A percentile compares a stretch with the other conserved stretches of the same genome.
These are phyloP conservation scores for Phaonia tiefii DNA, from an alignment of 2,888 invertebrate species.

Conservation along the genomic window DNA sequence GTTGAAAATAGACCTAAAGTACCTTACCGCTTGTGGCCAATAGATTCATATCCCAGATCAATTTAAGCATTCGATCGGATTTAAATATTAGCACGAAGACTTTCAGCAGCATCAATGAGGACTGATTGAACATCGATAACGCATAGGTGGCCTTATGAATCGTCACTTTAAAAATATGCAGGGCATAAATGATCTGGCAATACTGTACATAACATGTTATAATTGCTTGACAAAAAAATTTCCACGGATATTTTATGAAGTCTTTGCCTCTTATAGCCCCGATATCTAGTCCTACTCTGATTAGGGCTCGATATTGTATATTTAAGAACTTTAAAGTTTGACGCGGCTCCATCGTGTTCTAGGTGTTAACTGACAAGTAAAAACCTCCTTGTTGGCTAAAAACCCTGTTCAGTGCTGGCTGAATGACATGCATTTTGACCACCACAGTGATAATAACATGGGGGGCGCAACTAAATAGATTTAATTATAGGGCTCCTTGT, in stretches of 20 bases:
- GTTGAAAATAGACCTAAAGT: no score
- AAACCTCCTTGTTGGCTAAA: no score
- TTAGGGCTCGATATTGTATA: conserved; percentile 17
- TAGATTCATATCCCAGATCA: conserved; percentile 51
- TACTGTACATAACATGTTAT: conserved; percentile 18
- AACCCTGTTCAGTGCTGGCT: background rate
- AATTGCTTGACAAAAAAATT: conserved; percentile 1
- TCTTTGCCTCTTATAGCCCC: conserved; percentile 6
- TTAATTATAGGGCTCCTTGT: no score
- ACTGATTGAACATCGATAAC: conserved; percentile 27
- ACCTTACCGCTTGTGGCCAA: conserved; percentile 25
- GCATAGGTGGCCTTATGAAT: conserved; percentile 18
- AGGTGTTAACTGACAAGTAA: no score
- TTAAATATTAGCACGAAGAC: background rate
- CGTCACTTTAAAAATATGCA: conserved; percentile 12
- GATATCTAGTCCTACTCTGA: conserved; percentile 45
- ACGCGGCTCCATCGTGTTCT: background rate
- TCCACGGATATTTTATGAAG: conserved; percentile 29
- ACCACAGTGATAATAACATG: no score
- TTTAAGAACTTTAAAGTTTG: conserved; percentile 49
- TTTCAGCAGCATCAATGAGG: conserved; percentile 16
- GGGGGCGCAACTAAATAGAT: no score
- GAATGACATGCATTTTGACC: no score
- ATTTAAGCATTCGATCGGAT: conserved; percentile 38
- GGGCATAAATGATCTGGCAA: background rate